Evolutionary conservation across 2,797 vertebrate species (phyloP).

Genomic region (Pangasius macronema): DNA sequence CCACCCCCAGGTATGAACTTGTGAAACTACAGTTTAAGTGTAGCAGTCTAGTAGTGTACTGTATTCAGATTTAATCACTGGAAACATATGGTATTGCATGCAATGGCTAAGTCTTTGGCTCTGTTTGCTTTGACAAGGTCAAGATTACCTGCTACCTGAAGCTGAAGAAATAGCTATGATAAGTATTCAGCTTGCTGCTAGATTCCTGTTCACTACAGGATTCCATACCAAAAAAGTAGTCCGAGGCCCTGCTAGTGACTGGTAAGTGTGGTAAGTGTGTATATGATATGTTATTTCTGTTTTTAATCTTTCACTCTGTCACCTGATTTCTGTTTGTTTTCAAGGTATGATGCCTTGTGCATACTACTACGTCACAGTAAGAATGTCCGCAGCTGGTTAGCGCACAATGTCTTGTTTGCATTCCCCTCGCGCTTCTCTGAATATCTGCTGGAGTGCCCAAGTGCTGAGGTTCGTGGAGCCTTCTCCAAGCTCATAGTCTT

Average conservation of each 20-base stretch:
- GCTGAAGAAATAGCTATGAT: slow-evolving; percentile 99
- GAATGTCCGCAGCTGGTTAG: slow-evolving; percentile 99
- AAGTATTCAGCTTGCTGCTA: slow-evolving; percentile 97
- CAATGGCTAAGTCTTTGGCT: not conserved
- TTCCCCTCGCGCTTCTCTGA: slow-evolving; percentile 96
- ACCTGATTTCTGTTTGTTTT: not conserved
- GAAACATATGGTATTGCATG: not conserved
- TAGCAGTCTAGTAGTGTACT: not conserved
- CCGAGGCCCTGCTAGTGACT: slow-evolving; percentile 96
- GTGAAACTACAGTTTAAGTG: not conserved
- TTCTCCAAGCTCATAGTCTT: slow-evolving; percentile 98
- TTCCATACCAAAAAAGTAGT: slow-evolving; percentile 99
- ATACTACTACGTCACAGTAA: slow-evolving; percentile 98
- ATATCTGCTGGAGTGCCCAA: slow-evolving; percentile 97
- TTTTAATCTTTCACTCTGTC: not conserved
- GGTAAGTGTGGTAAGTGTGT: slow-evolving; percentile 73
- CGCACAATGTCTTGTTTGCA: slow-evolving; percentile 96
- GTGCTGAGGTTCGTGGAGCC: slow-evolving; percentile 95
- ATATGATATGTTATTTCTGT: not conserved
- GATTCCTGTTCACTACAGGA: slow-evolving; percentile 98
- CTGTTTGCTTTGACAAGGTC: slow-evolving; percentile 73
- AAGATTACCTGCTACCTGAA: slow-evolving; percentile 98
- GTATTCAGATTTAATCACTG: not conserved
- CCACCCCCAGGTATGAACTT: slow-evolving; percentile 88
- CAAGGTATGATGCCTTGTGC: slow-evolving; percentile 96